Evolutionary conservation across 2,797 vertebrate species (phyloP), one percentile per base, ranked within the genome.

Genomic region (Microctenopoma stevenorrisi): DNA sequence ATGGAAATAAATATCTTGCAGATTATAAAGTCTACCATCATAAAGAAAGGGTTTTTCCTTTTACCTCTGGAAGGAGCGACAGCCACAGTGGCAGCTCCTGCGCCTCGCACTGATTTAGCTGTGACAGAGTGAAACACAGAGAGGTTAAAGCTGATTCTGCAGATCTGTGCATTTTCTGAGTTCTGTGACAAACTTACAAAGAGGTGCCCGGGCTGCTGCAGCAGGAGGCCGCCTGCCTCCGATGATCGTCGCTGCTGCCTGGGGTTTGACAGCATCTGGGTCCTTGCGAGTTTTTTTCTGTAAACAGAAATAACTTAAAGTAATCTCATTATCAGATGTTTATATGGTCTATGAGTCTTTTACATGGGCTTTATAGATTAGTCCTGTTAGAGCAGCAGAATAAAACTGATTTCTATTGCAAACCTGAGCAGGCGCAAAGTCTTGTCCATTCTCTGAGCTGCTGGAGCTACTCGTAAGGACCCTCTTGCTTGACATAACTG

Each of bases 221-320:
- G 38, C 67, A 16, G 67, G 48, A 4, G 87, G 74, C 3, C 85
- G 72, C 65, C 56, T 90, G n/a, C 69, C 56, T 15, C 87, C 79
- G 0, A 88, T 74, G 15, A 91, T 26, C 0, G 92, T 93, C 1
- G 79, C 71, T 0, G 92, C 90, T 10, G 70, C 44, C n/a, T 82
- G 87, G 1, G 86, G 68, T 74, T 73, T 91, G n/a, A 57, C 52
- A 0, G 60, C 2, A 1, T 88, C 89, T 0, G 43, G 22, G 2
- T 94, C 93, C 15, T 74, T 92, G 1, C 93, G 90, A 2, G 83
- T 42, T 64, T 49, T 93, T 49, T 94, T 94, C 93, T 94, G 68
- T 61, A 52, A 78, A 22, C 22, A 22, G 1, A 25, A 4, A 40
- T 40, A 9, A 7, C 13, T 8, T 18, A 11, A 3, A 40, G 13